Percentiles rank a stretch among this genome's conserved stretches.
These are phyloP conservation scores for Pseudopleuronectes americanus DNA, from an alignment of 2,797 vertebrate genomes.

Conservation along the genomic window DNA sequence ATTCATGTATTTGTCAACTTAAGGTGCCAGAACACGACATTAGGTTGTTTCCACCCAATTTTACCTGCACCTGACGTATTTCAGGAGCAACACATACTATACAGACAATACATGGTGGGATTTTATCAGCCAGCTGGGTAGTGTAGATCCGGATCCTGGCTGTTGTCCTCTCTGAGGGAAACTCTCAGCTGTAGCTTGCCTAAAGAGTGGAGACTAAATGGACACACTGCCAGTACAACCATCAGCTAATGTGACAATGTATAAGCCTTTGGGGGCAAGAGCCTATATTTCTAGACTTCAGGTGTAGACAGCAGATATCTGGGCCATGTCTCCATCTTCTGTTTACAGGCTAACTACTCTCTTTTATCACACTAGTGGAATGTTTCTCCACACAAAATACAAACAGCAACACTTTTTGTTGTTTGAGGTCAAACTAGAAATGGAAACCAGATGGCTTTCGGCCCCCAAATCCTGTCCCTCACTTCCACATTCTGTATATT, in stretches of 20 bases:
- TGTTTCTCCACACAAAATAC: too few species aligned
- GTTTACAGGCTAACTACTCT: too few species aligned
- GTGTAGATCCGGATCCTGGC: constrained; percentile 33
- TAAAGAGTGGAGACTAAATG: constrained; percentile 14
- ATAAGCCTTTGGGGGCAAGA: background rate
- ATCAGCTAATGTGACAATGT: background rate
- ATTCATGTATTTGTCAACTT: constrained; percentile 8
- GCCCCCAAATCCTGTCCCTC: too few species aligned
- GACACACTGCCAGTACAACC: background rate
- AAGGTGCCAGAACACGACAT: constrained; percentile 8
- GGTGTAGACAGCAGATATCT: too few species aligned
- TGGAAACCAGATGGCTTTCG: too few species aligned
- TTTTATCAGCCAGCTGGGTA: constrained; percentile 42
- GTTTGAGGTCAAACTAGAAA: too few species aligned
- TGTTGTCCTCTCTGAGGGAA: constrained; percentile 29
- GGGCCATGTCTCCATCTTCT: too few species aligned
- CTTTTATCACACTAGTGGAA: too few species aligned
- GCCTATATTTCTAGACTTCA: too few species aligned
- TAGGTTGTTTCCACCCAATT: constrained; percentile 27
- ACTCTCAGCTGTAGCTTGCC: constrained; percentile 30
- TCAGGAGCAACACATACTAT: constrained; percentile 23
- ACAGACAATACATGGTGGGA: constrained; percentile 27
- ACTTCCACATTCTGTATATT: too few species aligned
- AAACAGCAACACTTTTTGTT: too few species aligned
- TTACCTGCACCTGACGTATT: constrained; percentile 32